A percentile compares a stretch with the other conserved stretches of the same genome.
Evolutionary conservation across 1,140 invertebrate species (phyloP).

Genomic region (Temnothorax longispinosus): DNA sequence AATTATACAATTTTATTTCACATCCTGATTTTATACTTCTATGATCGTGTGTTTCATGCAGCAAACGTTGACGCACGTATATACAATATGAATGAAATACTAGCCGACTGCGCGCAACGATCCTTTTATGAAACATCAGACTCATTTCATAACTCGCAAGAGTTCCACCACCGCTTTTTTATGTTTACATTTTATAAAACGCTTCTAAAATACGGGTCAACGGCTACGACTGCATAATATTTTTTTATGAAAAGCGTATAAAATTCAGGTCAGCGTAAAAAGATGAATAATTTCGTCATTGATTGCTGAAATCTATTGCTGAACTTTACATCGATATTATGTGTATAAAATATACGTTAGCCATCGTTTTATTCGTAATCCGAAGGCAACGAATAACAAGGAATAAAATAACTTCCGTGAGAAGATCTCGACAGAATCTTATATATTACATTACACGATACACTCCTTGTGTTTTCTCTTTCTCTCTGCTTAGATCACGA

Average conservation of each 20-base stretch:
- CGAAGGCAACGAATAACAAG: neutral
- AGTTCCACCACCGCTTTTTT: slow-evolving; percentile 16
- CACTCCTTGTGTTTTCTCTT: too few species aligned
- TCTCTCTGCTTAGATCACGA: neutral
- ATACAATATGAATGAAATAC: slow-evolving; percentile 34
- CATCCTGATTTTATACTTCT: neutral
- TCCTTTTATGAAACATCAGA: slow-evolving; percentile 27
- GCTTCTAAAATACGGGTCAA: slow-evolving; percentile 35
- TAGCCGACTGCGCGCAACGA: slow-evolving; percentile 20
- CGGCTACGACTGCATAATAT: neutral
- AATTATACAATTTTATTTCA: slow-evolving; percentile 33
- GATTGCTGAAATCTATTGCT: slow-evolving; percentile 8
- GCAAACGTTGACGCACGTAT: neutral
- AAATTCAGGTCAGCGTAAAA: slow-evolving; percentile 32
- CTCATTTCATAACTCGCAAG: slow-evolving; percentile 50
- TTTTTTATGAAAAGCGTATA: slow-evolving; percentile 8
- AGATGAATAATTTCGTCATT: slow-evolving; percentile 36
- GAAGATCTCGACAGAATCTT: neutral
- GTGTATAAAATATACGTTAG: neutral
- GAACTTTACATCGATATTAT: neutral
- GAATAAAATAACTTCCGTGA: neutral
- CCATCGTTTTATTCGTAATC: neutral
- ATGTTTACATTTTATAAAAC: slow-evolving; percentile 50
- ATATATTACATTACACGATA: neutral
- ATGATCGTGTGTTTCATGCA: neutral